Evolutionary conservation across 2,888 invertebrate genomes (phyloP).

Genomic region (Melikaiella ostensackeni): DNA sequence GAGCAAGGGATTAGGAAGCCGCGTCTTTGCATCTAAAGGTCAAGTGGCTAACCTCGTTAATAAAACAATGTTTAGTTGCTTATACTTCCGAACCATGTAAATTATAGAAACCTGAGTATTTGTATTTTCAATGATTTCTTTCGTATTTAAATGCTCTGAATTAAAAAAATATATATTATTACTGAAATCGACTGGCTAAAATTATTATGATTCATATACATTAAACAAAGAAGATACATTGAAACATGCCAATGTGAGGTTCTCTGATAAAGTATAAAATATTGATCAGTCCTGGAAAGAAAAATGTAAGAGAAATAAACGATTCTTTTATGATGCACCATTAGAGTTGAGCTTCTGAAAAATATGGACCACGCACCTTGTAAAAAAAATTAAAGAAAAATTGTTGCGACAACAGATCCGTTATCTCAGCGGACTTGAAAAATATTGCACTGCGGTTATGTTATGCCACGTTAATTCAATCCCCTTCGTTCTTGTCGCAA

Average conservation of each 20-base stretch:
- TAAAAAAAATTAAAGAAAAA: neutral
- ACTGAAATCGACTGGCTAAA: neutral
- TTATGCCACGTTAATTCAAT: conserved; percentile 7
- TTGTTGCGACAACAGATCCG: conserved; percentile 7
- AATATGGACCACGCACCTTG: no score
- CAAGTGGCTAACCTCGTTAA: neutral
- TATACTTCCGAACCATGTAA: no score
- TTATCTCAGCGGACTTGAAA: conserved; percentile 7
- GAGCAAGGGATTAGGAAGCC: no score
- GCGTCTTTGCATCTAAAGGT: neutral
- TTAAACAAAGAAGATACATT: neutral
- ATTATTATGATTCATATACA: neutral
- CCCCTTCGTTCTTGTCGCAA: conserved; percentile 1
- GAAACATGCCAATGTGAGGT: neutral
- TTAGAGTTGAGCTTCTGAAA: neutral
- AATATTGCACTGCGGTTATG: conserved; percentile 7
- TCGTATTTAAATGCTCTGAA: no score
- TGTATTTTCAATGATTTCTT: no score
- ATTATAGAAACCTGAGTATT: no score
- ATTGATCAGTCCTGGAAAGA: neutral
- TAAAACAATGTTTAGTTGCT: no score
- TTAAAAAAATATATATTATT: neutral
- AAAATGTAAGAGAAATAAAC: conserved; percentile 7
- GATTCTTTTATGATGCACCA: neutral
- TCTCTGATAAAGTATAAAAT: neutral